Conservation (phyloP, 2,113 vertebrate species). For the Prunella fulvescens region DNA sequence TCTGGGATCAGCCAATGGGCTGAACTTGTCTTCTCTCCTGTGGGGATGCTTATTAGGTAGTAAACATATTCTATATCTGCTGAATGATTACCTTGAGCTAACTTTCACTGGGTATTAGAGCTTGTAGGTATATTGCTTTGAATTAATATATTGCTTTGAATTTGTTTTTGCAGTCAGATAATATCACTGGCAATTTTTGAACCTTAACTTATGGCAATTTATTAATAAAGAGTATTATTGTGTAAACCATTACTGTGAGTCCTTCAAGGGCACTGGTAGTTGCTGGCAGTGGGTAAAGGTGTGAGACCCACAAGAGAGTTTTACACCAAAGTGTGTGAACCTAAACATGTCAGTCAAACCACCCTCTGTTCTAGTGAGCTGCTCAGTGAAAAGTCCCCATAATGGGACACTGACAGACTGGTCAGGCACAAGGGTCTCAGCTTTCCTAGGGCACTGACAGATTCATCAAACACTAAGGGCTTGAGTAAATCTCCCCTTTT, state of each 20-base stretch:
- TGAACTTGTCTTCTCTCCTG: neutral
- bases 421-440: neutral
- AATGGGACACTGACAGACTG: neutral
- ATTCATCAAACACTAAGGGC: neutral
- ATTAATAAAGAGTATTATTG: neutral
- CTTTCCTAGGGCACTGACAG: neutral
- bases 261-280: neutral
- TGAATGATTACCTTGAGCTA: neutral
- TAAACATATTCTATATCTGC: neutral
- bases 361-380: neutral
- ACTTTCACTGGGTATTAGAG: neutral
- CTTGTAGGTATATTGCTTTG: neutral
- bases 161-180: neutral
- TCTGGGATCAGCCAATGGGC: neutral
- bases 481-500: neutral
- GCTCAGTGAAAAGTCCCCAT: neutral
- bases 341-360: neutral
- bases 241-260: neutral
- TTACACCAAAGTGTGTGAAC: too few relatives aligned
- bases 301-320: rapidly evolving
- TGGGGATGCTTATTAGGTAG: neutral
- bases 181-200: neutral
- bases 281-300: neutral
- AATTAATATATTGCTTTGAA: neutral
- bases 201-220: neutral